phyloP scores from a whole-genome alignment of 2,888 invertebrate genomes.

The Catonia carolina region DNA sequence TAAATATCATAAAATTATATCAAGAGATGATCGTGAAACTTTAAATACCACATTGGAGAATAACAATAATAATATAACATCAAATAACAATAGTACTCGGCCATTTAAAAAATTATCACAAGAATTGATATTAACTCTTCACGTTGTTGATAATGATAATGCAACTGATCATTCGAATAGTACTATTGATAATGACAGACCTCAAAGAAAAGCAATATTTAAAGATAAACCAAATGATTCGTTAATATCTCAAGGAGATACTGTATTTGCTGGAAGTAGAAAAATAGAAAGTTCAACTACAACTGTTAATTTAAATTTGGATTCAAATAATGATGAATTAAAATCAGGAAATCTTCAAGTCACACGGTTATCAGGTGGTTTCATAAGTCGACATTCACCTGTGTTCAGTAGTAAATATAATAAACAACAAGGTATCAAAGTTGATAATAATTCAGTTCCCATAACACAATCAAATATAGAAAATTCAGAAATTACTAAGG shows the following conservation, averaged over 20 bases:
- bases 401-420: not conserved
- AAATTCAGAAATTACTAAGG: not conserved
- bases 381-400: not conserved
- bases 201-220: not conserved
- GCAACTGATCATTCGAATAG: too few species aligned
- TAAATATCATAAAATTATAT: constrained; percentile 7
- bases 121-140: not conserved
- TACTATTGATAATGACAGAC: not conserved
- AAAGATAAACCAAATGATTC: not conserved
- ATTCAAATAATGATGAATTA: not conserved
- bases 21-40: not conserved
- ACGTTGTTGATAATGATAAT: not conserved
- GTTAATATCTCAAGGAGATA: not conserved
- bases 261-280: not conserved
- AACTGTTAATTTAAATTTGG: not conserved
- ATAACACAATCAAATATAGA: too few species aligned
- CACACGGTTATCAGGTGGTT: not conserved
- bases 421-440: not conserved
- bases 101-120: not conserved
- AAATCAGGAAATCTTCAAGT: not conserved
- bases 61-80: not conserved
- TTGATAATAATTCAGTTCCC: too few species aligned
- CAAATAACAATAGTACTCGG: not conserved
- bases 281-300: not conserved
- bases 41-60: not conserved